phyloP scores from a whole-genome alignment of 2,797 vertebrate species.

The Chromobotia macracanthus region DNA sequence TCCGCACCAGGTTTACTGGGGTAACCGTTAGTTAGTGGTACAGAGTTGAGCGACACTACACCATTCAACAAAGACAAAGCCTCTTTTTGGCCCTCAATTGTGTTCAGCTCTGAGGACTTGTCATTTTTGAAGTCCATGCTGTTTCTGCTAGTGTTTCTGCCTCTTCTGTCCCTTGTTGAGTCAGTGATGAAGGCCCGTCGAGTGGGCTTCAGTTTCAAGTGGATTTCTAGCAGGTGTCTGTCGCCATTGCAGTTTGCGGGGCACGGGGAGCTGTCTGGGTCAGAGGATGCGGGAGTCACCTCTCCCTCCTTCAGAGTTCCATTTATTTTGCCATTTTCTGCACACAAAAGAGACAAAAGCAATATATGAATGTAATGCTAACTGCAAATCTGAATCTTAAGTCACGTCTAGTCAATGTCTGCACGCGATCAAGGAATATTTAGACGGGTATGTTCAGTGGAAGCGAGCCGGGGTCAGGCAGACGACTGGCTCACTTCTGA shows the following conservation, averaged over 20 bases:
- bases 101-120: conserved; percentile 72
- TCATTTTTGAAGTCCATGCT: conserved; percentile 87
- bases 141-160: conserved; percentile 81
- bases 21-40: conserved; percentile 92
- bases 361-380: conserved; percentile 7
- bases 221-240: conserved; percentile 77
- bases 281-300: conserved; percentile 75
- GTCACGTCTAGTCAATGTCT: conserved; percentile 43
- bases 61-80: conserved; percentile 86
- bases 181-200: conserved; percentile 74
- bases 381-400: conserved; percentile 14
- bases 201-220: conserved; percentile 73
- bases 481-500: conserved; percentile 23
- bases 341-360: conserved; percentile 46
- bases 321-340: conserved; percentile 86
- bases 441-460: conserved; percentile 31
- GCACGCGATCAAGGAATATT: conserved; percentile 31
- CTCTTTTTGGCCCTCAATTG: conserved; percentile 79
- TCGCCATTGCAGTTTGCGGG: conserved; percentile 82
- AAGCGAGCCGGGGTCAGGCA: conserved; percentile 34
- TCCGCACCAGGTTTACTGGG: conserved; percentile 82
- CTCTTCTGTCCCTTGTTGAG: conserved; percentile 79
- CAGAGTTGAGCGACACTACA: conserved; percentile 80
- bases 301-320: conserved; percentile 81
- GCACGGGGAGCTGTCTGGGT: conserved; percentile 70